These are phyloP conservation scores for Suillia variegata DNA, from an alignment of 2,888 invertebrate genomes.

Conservation along the genomic window DNA sequence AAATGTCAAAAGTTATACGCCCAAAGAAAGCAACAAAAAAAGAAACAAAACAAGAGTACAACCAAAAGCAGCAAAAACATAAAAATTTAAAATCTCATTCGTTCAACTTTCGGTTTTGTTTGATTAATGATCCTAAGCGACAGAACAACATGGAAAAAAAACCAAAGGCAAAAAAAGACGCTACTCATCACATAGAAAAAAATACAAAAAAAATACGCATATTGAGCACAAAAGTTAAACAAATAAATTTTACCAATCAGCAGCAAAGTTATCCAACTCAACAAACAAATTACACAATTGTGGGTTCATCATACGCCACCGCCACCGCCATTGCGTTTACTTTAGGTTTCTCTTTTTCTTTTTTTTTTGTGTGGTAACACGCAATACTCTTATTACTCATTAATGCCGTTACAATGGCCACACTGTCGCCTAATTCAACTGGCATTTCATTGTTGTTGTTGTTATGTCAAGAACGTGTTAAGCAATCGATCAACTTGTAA, in stretches of 20 bases:
- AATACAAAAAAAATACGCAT: too few relatives aligned
- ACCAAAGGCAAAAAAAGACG: too few relatives aligned
- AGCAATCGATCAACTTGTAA: slow-evolving; percentile 50
- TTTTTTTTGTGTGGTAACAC: slow-evolving; percentile 31
- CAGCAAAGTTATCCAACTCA: slow-evolving; percentile 10
- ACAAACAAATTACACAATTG: not conserved
- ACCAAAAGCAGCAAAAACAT: too few relatives aligned
- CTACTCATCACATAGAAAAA: not conserved
- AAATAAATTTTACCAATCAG: slow-evolving; percentile 17
- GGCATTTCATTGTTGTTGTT: slow-evolving; percentile 9
- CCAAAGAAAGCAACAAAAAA: not conserved
- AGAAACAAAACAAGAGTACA: too few relatives aligned
- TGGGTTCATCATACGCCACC: slow-evolving; percentile 28
- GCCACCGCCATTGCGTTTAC: too few relatives aligned
- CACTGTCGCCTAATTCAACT: not conserved
- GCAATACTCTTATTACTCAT: slow-evolving; percentile 55
- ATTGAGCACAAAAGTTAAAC: not conserved
- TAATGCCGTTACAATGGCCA: slow-evolving; percentile 39
- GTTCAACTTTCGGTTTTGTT: not conserved
- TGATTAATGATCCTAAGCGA: not conserved
- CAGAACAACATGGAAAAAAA: too few relatives aligned
- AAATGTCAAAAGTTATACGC: not conserved
- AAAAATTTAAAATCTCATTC: too few relatives aligned
- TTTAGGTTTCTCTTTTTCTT: slow-evolving; percentile 4
- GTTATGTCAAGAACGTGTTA: slow-evolving; percentile 34